A percentile compares a stretch with the other conserved stretches of the same genome.
phyloP scores from a whole-genome alignment of 1,140 invertebrate genomes.

The Cyrtorhinus lividipennis region DNA sequence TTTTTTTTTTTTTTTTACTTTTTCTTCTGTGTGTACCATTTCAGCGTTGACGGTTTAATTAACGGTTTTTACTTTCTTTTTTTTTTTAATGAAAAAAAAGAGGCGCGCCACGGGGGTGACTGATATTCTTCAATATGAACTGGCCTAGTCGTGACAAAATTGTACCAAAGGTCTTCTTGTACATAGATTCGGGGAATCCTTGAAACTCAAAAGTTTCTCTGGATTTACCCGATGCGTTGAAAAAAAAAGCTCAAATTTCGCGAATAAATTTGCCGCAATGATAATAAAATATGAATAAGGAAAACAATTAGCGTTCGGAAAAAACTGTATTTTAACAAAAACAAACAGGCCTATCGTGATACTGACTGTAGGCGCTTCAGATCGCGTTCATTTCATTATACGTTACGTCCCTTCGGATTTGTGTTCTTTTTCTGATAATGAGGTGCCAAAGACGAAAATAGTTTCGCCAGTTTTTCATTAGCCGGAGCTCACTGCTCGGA shows the following conservation, averaged over 20 bases:
- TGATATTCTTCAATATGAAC: too few relatives aligned
- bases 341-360: too few relatives aligned
- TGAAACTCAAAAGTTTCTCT: not conserved
- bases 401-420: too few relatives aligned
- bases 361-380: too few relatives aligned
- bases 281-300: too few relatives aligned
- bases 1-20: not conserved
- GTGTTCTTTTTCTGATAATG: not conserved
- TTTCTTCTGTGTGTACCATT: too few relatives aligned
- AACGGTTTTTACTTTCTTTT: not conserved
- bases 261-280: not conserved
- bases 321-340: not conserved
- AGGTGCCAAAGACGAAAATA: not conserved
- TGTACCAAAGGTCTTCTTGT: constrained; percentile 24
- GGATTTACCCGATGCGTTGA: too few relatives aligned
- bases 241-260: too few relatives aligned
- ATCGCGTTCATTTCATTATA: too few relatives aligned
- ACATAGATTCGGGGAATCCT: constrained; percentile 16
- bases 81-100: not conserved
- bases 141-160: constrained; percentile 15
- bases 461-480: not conserved
- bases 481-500: not conserved
- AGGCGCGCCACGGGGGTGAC: too few relatives aligned
- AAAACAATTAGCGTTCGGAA: too few relatives aligned
- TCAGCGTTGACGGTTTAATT: not conserved